Evolutionary conservation across 2,797 vertebrate genomes (phyloP), one percentile per base, ranked within the genome.

Genomic region (Austrolebias charrua): DNA sequence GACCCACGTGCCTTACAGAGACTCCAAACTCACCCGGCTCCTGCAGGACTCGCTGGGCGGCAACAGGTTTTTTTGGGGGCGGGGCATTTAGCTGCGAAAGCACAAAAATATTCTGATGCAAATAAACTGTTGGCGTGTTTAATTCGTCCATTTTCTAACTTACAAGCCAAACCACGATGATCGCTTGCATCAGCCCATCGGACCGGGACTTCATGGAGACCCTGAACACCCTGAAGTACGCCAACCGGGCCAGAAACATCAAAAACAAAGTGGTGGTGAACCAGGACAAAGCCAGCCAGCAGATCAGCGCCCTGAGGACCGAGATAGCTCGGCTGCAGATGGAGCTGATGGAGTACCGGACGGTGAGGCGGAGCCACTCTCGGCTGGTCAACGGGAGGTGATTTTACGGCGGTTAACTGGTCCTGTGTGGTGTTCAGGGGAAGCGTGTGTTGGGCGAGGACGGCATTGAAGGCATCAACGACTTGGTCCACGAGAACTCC

Each of bases 171-270:
- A 99, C 98, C 0, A 81, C 98, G 70, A 99, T 99, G 98, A 99
- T 99, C 65, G 97, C 97, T 0, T 99, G 98, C 50, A 94, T 97
- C 88, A 98, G 97, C 85, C 97, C 97, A 9, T 99, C 98, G 0
- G 98, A 99, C 78, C 90, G 95, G 67, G 97, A 99, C 89, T 98
- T 99, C 85, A 98, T 99, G 98, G 98, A 99, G 90, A 99, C 98
- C 0, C 65, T 99, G 78, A 99, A 98, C 92, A 94, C 95, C 0
- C 61, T 99, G 0, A 98, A 99, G 75, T 99, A 99, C 0, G 97
- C 98, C 45, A 98, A 98, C 85, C 91, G 98, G 14, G 98, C 97
- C 0, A 91, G 97, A 7, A 99, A 99, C 92, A 99, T 99, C 79
- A 98, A 98, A 91, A 98, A 98, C 91, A 98, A 96, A 74, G 95